Evolutionary conservation across 2,797 vertebrate species (phyloP), one percentile per base, ranked within the genome.

Genomic region (Esox lucius): DNA sequence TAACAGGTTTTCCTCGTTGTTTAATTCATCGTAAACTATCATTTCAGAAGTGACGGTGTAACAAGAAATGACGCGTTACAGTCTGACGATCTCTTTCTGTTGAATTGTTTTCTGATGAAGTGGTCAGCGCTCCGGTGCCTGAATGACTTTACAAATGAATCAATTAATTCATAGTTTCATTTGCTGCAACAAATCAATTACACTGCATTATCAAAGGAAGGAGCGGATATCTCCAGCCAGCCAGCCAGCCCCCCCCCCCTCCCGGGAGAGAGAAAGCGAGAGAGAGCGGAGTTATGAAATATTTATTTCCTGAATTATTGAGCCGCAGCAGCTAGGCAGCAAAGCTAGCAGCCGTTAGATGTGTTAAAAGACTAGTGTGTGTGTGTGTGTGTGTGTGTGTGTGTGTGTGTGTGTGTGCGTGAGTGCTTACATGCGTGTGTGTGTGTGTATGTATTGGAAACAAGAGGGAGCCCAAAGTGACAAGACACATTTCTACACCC

Each of bases 221-320:
- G 69, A 73, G 75, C 73, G 84, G 84, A 79, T 78, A 77, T 86
- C 83, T 82, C 82, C 75, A 81, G 88, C 86, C 88, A 78, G 84
- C 84, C 86, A 19, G 42, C 49, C n/a, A 31, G 3, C 35, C 35
- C 35, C 35, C 35, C 5, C 35, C 35, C 4, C 35, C 35, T 4
- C 35, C 35, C 35, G 35, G 35, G 42, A 46, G 12, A 46, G 42
- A 12, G 9, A 46, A 8, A 46, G 42, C 12, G 12, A 6, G 15
- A 85, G 80, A 83, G 83, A 85, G 85, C 84, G 78, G 62, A 24
- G n/a, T 79, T 69, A 88, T 92, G 56, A 92, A 92, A 90, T 92
- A 94, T 92, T 92, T 86, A 92, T 78, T 80, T 76, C 74, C 68
- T 71, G 80, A 93, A 91, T 88, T 86, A 87, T 78, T 77, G 81